phyloP scores from a whole-genome alignment of 1,140 invertebrate genomes.

The Ips nitidus region DNA sequence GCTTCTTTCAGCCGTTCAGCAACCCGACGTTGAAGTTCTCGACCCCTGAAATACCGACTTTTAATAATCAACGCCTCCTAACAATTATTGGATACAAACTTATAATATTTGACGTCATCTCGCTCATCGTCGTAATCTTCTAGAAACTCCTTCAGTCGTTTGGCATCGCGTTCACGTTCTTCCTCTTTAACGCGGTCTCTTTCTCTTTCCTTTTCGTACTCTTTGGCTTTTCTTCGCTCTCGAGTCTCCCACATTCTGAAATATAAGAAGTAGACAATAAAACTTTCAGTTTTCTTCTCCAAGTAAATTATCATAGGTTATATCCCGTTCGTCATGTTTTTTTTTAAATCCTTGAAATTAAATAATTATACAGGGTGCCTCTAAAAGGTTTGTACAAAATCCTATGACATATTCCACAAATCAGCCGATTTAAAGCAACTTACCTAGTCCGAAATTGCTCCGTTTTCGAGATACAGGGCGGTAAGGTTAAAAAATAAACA shows the following conservation, averaged over 20 bases:
- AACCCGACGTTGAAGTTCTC: slow-evolving; percentile 84
- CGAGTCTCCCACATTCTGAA: slow-evolving; percentile 85
- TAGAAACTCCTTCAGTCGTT: slow-evolving; percentile 93
- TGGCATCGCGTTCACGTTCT: slow-evolving; percentile 86
- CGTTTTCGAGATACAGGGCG: too few species aligned
- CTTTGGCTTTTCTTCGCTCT: slow-evolving; percentile 89
- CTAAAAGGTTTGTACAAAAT: too few species aligned
- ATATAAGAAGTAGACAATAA: slow-evolving; percentile 31
- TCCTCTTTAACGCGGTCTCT: slow-evolving; percentile 81
- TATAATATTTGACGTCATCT: slow-evolving; percentile 96
- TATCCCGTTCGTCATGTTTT: too few species aligned
- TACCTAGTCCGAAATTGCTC: too few species aligned
- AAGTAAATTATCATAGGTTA: too few species aligned
- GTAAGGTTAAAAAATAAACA: too few species aligned
- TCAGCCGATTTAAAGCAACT: too few species aligned
- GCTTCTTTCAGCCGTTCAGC: slow-evolving; percentile 90
- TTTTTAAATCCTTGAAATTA: too few species aligned
- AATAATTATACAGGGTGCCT: too few species aligned
- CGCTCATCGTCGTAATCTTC: slow-evolving; percentile 98
- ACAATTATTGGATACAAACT: slow-evolving; percentile 54
- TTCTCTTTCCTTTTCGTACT: slow-evolving; percentile 88
- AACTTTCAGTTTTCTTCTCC: too few species aligned
- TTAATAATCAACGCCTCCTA: slow-evolving; percentile 29
- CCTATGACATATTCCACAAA: too few species aligned
- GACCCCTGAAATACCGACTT: slow-evolving; percentile 61